Evolutionary conservation across 2,888 invertebrate genomes (phyloP), one percentile per base, ranked within the genome.

Genomic region (Drosophila yooni): DNA sequence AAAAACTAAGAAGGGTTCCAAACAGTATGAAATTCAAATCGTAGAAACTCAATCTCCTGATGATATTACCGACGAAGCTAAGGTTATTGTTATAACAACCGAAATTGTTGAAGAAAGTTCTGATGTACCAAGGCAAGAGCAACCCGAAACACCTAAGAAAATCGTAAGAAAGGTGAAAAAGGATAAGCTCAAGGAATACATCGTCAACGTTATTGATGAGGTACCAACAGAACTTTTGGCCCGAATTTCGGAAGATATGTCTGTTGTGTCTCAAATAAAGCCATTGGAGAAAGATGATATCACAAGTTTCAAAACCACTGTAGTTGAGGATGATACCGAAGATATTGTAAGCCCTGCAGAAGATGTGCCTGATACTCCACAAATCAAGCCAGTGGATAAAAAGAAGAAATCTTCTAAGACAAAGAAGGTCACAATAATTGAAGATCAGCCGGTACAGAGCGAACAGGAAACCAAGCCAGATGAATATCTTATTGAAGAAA

Each of bases 1-100:
- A 1, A 94, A 93, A 77, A 94, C 93, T 61, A 92, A 90, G 68
- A 93, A 92, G 58, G 94, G 93, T 2, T 87, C 89, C 0, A 94
- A 94, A 58, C 89, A 93, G 71, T 94, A 94, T 79, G 90, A 94
- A 11, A 94, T 94, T 1, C 94, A 94, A 74, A 89, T 92, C n/a
- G 91, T 93, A 3, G 94, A 94, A 7, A 89, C 93, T 21, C 91
- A 94, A 83, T 34, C 29, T 7, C 21, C 67, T 3, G 74, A 92
- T 59, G 80, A 94, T 88, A 88, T 92, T 80, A 89, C 94, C 88
- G 89, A 92, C 34, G 76, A 92, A 78, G 81, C 93, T 51, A 92
- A 93, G 61, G 92, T 94, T 3, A 91, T 92, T 18, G 92, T 93
- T 13, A 88, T 91, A 57, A 91, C 89, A 51, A 83, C 85, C 4